Evolutionary conservation across 2,888 invertebrate species (phyloP), one percentile per base, ranked within the genome.

Genomic region (Odontomyia ornata): DNA sequence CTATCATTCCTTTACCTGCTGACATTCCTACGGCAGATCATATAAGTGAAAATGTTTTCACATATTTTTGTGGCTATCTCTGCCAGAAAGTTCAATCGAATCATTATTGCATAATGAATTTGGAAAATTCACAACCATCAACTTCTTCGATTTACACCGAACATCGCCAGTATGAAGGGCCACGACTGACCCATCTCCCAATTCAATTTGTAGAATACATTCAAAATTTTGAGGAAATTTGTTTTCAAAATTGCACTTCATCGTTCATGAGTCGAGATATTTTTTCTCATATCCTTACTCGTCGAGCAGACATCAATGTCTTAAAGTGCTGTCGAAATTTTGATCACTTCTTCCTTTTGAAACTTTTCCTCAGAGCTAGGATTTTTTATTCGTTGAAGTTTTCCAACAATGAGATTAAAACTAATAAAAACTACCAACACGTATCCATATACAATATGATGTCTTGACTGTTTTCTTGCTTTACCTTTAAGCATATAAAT

Each of bases 51-150:
- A 60, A 7, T 25, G 21, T 25, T 23, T 60, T 60, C 23, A 21
- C 23, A n/a, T 60, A 60, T 60, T 60, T 60, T 21, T 60, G 60
- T 60, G 60, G 60, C 4, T 60, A 60, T 13, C 23, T 60, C 13
- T 60, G 18, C 13, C 18, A 60, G 23, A 60, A 60, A 60, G 13
- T 43, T 43, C 43, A 43, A 7, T 9, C 43, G 7, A 43, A 13
- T n/a, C n/a, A n/a, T n/a, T n/a, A n/a, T n/a, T n/a, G n/a, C n/a
- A n/a, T n/a, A n/a, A n/a, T n/a, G n/a, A 9, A 13, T 43, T 43
- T 43, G 43, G 23, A 60, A 13, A 25, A 23, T 25, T 60, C 60
- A 3, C 13, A 23, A 60, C 60, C 18, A 21, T 60, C 60, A 21
- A 21, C 60, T 18, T 21, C 18, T 13, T 21, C 21, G 18, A 13